Base-by-base conservation (phyloP, 2,113 vertebrate genomes). In the Irena cyanogastra region DNA sequence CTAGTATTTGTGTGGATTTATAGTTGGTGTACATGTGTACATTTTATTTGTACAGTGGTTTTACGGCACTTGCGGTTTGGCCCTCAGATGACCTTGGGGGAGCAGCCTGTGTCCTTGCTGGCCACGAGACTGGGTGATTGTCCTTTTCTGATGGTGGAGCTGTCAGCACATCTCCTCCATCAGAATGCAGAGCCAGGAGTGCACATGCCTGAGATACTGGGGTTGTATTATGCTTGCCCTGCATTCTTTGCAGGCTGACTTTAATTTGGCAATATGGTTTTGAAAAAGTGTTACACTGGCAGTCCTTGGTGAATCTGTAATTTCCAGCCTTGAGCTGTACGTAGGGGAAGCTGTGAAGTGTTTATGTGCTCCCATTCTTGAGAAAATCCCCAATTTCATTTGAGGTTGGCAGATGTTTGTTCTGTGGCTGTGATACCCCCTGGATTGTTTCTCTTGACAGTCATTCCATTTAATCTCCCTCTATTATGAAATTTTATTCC, bases 41-140 rank as follows among this genome's bases (percentile, higher is more conserved):
- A 8, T 75, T 82, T 79, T 54, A 23, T 50, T 42, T 47, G 54
- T 26, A 2, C 21, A 42, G 3, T 27, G n/a, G 20, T 78, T 93
- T 81, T 39, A n/a, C 0, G 1, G 17, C 1, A 0, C 37, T 90
- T 74, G 22, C 44, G n/a, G 72, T 64, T 90, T 68, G 74, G 56
- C 47, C 14, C 24, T 45, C 31, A 31, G 42, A 39, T 96, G 92
- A 87, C 92, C 85, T 96, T 96, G 94, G 64, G 59, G 50, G 15
- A 74, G 76, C 75, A 75, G 79, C 45, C 35, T n/a, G 33, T 94
- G 91, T 76, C 89, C 65, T 97, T 97, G 91, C 49, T 50, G 70
- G 20, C 27, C 72, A 66, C 0, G 6, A 71, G 68, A 31, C 47
- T 26, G n/a, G 28, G 10, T 50, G 57, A 9, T 75, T 84, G 30